Evolutionary conservation across 37 sponge, comb jelly and placozoan species (phyloP), one percentile per base, ranked within the genome.

Genomic region (Agelas oroides): DNA sequence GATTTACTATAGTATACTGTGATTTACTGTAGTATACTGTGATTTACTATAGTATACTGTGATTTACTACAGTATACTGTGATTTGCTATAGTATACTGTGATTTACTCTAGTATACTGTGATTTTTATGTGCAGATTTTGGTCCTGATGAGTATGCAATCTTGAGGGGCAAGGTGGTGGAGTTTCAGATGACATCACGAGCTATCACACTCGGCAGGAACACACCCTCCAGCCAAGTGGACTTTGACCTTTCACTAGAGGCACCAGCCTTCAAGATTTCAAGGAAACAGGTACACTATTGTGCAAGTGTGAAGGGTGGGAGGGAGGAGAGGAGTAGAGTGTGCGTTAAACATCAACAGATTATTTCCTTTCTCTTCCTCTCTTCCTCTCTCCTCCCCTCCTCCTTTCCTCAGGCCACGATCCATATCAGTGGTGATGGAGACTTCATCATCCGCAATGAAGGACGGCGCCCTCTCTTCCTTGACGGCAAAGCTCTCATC

Each of bases 161-260:
- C 23, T 59, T 95, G 52, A 85, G 81, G 62, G 96, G 96, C 27
- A 84, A 72, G 19, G 71, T 84, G 21, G 88, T 91, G 5, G 95
- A 89, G 36, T 96, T 88, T 73, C 32, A 70, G 58, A 97, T 97
- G 92, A 86, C 39, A 18, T 63, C 92, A 80, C 61, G 58, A 1
- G 56, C 87, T 25, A 93, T 97, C 54, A 80, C 78, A 14, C 65
- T 97, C 71, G 98, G 98, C 37, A 85, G 98, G 34, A 68, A 46
- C 25, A 87, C 96, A 20, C 60, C 80, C 59, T 59, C 67, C 20
- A 78, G 77, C 27, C 69, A 86, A 27, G 94, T 95, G 71, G 92
- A 93, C 74, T 89, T 97, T 75, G 98, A 97, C 78, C 87, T 97
- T 56, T 93, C 91, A 21, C 81, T 86, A 27, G 98, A 97, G 38